Base-by-base conservation (phyloP, 1,140 invertebrate species). In the Theocolax elegans region DNA sequence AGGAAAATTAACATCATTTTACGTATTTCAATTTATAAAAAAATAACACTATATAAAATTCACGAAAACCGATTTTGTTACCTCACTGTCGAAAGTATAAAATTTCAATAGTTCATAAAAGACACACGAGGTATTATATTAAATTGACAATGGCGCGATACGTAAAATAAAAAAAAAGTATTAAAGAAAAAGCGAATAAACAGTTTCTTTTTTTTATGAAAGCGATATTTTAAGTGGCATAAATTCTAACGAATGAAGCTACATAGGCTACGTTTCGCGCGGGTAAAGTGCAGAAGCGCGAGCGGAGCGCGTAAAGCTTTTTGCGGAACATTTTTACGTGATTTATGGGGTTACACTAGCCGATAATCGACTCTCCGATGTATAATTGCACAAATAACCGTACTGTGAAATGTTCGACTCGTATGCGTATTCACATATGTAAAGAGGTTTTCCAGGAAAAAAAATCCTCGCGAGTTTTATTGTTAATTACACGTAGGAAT, bases 341-440 rank as follows among this genome's bases (percentile, higher is more conserved):
- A 56, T 56, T 56, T 56, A 56, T 56, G 53, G 53, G 17, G 53
- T 7, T 56, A 35, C 29, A 9, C n/a, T 35, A 35, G 29, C 49
- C 49, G 49, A 53, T 53, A 53, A 29, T 31, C 53, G 29, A 19
- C 53, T n/a, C n/a, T 8, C 27, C 29, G 21, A 35, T n/a, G n/a
- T n/a, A n/a, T 56, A 56, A 56, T 56, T 56, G 29, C 53, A 56
- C 19, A 56, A 31, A 56, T 56, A 56, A 31, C 38, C 27, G 27
- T 3, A 10, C 4, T 13, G 48, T 13, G 7, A 51, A 51, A 51
- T 15, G 29, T 6, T 4, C n/a, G n/a, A n/a, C n/a, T n/a, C n/a
- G n/a, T n/a, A n/a, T n/a, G n/a, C n/a, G n/a, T n/a, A n/a, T n/a
- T n/a, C n/a, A n/a, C n/a, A n/a, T n/a, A n/a, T n/a, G n/a, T n/a